A percentile compares a stretch with the other conserved stretches of the same genome.
Evolutionary conservation across 2,888 invertebrate genomes (phyloP).

Genomic region (Phalera bucephala): DNA sequence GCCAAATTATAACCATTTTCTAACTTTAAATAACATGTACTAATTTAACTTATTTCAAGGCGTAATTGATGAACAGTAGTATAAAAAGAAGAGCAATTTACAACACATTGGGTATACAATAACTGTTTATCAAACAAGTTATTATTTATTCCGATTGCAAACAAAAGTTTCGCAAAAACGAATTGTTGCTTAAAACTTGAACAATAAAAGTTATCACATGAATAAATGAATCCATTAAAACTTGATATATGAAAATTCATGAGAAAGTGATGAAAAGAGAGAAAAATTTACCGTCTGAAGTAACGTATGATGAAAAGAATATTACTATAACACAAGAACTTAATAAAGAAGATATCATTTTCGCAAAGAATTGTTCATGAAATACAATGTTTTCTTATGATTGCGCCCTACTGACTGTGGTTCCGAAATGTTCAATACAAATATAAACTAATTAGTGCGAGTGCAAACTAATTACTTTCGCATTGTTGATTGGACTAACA

Average conservation of each 20-base stretch:
- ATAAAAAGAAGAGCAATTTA: no score
- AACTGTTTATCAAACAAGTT: no score
- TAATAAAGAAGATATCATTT: no score
- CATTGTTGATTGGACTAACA: constrained; percentile 39
- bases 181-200: constrained; percentile 3
- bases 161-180: not conserved
- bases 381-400: constrained; percentile 27
- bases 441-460: constrained; percentile 46
- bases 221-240: no score
- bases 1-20: no score
- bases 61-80: no score
- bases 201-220: no score
- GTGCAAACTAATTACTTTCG: constrained; percentile 51
- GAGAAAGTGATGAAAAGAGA: constrained; percentile 3
- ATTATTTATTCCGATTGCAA: constrained; percentile 3
- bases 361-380: constrained; percentile 9
- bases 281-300: constrained; percentile 20
- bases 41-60: no score
- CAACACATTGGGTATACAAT: no score
- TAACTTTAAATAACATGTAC: no score
- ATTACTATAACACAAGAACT: constrained; percentile 11
- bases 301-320: constrained; percentile 7
- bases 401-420: constrained; percentile 21
- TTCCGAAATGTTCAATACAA: constrained; percentile 27
- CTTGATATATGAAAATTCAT: constrained; percentile 6